These are phyloP conservation scores for Peromyscus polionotus DNA, from an alignment of 2,113 vertebrate species.

Conservation along the genomic window DNA sequence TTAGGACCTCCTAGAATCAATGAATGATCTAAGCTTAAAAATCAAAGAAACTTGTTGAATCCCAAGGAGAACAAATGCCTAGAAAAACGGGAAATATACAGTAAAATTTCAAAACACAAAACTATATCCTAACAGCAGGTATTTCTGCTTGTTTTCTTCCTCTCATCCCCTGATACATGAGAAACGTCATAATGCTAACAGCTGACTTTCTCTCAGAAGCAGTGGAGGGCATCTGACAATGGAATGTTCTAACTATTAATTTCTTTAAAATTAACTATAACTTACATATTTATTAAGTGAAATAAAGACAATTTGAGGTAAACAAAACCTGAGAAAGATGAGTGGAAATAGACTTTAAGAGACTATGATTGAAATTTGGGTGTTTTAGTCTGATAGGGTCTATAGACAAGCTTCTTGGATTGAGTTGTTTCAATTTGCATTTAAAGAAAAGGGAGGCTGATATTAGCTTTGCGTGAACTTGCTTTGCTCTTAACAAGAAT, in stretches of 20 bases:
- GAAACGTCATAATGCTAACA: not conserved
- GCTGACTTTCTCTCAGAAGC: slow-evolving; percentile 46
- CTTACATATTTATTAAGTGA: not conserved
- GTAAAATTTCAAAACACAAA: not conserved
- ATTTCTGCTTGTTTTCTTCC: not conserved
- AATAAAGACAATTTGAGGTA: slow-evolving; percentile 30
- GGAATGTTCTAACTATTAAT: not conserved
- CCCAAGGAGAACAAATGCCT: not conserved
- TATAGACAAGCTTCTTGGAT: no score
- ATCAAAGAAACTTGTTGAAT: not conserved
- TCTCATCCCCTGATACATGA: not conserved
- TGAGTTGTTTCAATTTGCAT: not conserved
- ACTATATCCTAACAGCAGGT: not conserved
- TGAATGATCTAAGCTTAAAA: not conserved
- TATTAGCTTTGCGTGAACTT: no score
- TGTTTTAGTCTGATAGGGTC: not conserved
- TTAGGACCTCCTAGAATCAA: not conserved
- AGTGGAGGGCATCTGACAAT: not conserved
- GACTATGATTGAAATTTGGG: not conserved
- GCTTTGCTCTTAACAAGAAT: not conserved
- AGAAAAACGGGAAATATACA: not conserved
- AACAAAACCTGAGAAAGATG: not conserved
- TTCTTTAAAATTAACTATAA: not conserved
- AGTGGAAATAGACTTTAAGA: not conserved
- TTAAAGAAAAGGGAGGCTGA: not conserved